Base-by-base conservation (phyloP, 2,797 vertebrate species). In the Sebastes trivittatus region DNA sequence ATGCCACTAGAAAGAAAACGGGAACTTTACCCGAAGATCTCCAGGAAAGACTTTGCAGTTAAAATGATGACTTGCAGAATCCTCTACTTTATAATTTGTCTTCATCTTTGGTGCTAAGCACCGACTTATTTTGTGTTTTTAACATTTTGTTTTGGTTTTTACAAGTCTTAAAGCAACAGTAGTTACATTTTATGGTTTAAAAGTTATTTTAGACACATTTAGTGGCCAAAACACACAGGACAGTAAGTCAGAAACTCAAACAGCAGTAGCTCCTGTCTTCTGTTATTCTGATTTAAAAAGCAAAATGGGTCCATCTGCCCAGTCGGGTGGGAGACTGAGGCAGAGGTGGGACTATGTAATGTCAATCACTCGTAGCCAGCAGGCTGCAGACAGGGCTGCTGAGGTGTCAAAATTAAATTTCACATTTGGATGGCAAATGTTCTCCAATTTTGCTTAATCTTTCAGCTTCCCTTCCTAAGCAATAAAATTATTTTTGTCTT, bases 1-100 rank as follows among this genome's bases (percentile, higher is more conserved):
- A 73, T 14, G 78, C 78, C 56, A 18, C 64, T 20, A 7, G 38
- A 76, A 29, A 46, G 67, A 77, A 82, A 82, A 34, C 20, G 38
- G 59, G 27, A 72, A 27, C 23, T 25, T 59, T 36, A 23, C 11
- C 18, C 0, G 3, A 27, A 75, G 30, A 59, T 32, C 16, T 42
- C 4, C 29, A 27, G 16, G 52, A 52, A 64, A 68, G 11, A 62
- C 49, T 25, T 27, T 6, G 9, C 18, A 10, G 46, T 69, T 60
- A 66, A 74, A 80, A 55, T 69, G 54, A 65, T 20, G 58, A 61
- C 27, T 38, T 52, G 22, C 34, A 38, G 55, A 60, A 38, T 78
- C 27, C 2, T 42, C 11, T 27, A 1, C 56, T 46, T 52, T 59
- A 36, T 8, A n/a, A 34, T 34, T 27, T 38, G 7, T 25, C 16